Percentiles rank a stretch among this genome's conserved stretches.
Evolutionary conservation across 64 coral and sea anemone genomes (phyloP).

Genomic region (Actinia tenebrosa): DNA sequence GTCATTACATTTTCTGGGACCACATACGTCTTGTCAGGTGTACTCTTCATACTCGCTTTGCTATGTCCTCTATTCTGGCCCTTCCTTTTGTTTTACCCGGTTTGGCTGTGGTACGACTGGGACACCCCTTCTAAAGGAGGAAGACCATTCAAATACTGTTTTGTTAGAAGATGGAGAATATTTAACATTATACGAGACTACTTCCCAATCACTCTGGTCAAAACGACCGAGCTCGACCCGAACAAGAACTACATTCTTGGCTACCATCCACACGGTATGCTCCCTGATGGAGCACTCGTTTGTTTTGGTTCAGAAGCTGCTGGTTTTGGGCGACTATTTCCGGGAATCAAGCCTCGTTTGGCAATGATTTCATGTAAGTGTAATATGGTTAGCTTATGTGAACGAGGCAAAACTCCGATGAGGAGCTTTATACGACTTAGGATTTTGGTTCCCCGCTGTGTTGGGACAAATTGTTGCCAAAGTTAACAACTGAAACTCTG

Average conservation of each 20-base stretch:
- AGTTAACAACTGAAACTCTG: too few species aligned
- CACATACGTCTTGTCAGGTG: background rate
- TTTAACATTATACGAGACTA: conserved; percentile 45
- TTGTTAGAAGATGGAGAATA: conserved; percentile 16
- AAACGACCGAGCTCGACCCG: conserved; percentile 35
- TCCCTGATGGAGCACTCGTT: conserved; percentile 33
- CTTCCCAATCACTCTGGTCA: conserved; percentile 44
- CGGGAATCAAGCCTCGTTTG: conserved; percentile 45
- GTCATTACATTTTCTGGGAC: background rate
- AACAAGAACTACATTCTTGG: conserved; percentile 63
- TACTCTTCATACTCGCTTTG: background rate
- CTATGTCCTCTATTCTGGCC: background rate
- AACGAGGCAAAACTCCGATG: too few species aligned
- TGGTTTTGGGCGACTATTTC: conserved; percentile 36
- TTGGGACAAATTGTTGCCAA: too few species aligned
- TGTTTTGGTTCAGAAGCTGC: conserved; percentile 45
- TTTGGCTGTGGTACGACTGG: conserved; percentile 17
- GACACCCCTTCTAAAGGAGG: conserved; percentile 13
- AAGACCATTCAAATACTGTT: background rate
- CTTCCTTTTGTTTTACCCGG: background rate
- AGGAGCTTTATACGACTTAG: too few species aligned
- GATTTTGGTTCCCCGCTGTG: too few species aligned
- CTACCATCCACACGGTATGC: conserved; percentile 58
- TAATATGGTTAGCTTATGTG: too few species aligned
- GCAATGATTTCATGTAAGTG: conserved; percentile 43